Evolutionary conservation across 2,113 vertebrate species (phyloP), one percentile per base, ranked within the genome.

Genomic region (Chrysochloris asiatica): DNA sequence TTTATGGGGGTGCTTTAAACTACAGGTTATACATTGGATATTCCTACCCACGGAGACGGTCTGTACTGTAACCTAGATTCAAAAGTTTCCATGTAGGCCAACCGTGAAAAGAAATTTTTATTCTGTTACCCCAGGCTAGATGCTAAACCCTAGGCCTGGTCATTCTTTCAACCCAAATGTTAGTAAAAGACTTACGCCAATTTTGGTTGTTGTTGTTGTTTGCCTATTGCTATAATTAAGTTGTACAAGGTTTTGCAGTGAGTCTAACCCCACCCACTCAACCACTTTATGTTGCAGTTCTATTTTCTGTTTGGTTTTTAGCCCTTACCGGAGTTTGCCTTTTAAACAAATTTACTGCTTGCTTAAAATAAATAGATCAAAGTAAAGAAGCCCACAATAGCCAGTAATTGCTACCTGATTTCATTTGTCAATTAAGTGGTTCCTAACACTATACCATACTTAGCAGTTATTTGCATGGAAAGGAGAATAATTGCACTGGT

Each of bases 281-380:
- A 21, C 16, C 71, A 72, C 22, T 61, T 48, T 61, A 43, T 43
- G 50, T 28, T 21, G 6, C 6, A 75, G n/a, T 73, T 54, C 89
- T 45, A 88, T 88, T 73, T 90, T 78, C 45, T 88, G 14, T 30
- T 81, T 83, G 48, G 17, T 36, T 75, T 90, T 67, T 77, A 21
- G 47, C 80, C 67, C 41, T 79, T 92, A 56, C 30, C n/a, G 56
- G 80, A 83, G 83, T 21, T 67, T 38, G 59, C 28, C 41, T 93
- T 79, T 38, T 52, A 83, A 90, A 86, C 41, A 92, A 78, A 81
- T 83, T 69, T 77, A 90, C 72, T 26, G 89, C 72, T 92, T 84
- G 50, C 88, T 94, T 95, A 94, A 96, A 95, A 95, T 94, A 95
- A 84, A 45, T 22, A 88, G 26, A 82, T 80, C 72, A 85, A 86